A percentile compares a stretch with the other conserved stretches of the same genome.
Conservation (phyloP, 2,797 vertebrate species). For the Smutsia gigantea region DNA sequence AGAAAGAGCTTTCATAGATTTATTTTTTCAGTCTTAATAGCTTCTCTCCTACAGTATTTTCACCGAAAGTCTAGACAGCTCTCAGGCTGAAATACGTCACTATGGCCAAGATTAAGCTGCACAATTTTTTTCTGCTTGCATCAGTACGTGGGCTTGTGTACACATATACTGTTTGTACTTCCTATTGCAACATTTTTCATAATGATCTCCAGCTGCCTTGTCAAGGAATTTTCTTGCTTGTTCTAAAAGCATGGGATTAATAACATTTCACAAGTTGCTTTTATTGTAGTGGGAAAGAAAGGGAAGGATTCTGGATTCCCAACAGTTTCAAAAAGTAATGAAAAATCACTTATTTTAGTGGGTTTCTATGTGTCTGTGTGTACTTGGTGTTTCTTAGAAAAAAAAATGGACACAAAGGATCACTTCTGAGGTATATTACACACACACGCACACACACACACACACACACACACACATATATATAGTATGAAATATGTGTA, state of each 20-base stretch:
- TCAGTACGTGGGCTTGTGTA: not conserved
- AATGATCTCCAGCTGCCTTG: not conserved
- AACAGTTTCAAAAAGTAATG: not conserved
- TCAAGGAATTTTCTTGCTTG: constrained; percentile 37
- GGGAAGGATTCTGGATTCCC: constrained; percentile 37
- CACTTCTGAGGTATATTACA: not conserved
- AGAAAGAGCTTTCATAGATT: not conserved
- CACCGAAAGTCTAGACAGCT: not conserved
- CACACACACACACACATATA: not conserved
- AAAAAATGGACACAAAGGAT: not conserved
- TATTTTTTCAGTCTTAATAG: constrained; percentile 24
- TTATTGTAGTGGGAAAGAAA: not conserved
- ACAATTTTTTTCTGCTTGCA: not conserved
- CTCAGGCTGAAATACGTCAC: constrained; percentile 25
- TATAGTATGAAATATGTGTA: not conserved
- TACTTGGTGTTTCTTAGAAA: not conserved
- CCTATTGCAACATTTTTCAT: not conserved
- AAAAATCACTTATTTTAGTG: not conserved
- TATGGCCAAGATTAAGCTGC: constrained; percentile 17
- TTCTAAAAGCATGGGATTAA: not conserved
- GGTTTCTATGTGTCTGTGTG: not conserved
- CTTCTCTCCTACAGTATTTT: constrained; percentile 26
- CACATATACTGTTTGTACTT: not conserved
- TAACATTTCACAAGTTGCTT: not conserved
- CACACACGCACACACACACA: not conserved